These are phyloP conservation scores for Apocrypta bakeri DNA, from an alignment of 1,140 invertebrate genomes.

Conservation along the genomic window DNA sequence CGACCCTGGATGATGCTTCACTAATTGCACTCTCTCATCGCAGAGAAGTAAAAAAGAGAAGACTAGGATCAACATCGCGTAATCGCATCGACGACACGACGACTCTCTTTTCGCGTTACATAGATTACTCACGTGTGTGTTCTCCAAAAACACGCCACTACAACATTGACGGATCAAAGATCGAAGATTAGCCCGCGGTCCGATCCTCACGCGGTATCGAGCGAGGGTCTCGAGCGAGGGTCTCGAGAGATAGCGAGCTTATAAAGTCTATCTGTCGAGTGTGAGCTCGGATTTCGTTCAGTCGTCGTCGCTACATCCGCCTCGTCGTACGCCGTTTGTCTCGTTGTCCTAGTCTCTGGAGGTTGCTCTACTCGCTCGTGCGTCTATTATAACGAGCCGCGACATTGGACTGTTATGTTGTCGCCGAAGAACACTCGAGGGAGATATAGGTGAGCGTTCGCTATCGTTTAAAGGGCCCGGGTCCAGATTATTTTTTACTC, in stretches of 20 bases:
- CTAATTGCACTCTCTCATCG: too few relatives aligned
- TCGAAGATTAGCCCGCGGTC: constrained; percentile 54
- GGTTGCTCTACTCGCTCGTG: not conserved
- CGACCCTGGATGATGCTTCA: too few relatives aligned
- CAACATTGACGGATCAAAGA: constrained; percentile 53
- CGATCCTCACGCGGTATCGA: not conserved
- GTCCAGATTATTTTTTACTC: not conserved
- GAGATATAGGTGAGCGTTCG: constrained; percentile 7
- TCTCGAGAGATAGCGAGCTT: not conserved
- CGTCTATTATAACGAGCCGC: not conserved
- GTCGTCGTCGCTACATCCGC: constrained; percentile 52
- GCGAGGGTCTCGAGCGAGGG: too few relatives aligned
- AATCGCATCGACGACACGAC: too few relatives aligned
- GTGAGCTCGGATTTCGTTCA: constrained; percentile 48
- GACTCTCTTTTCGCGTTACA: too few relatives aligned
- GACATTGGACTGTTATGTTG: not conserved
- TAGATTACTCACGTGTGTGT: not conserved
- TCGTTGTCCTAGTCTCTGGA: not conserved
- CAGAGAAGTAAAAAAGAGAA: not conserved
- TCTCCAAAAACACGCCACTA: not conserved
- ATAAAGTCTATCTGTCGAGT: not conserved
- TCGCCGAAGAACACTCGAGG: not conserved
- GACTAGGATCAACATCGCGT: too few relatives aligned
- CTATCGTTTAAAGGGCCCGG: not conserved
- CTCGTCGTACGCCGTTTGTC: constrained; percentile 12